Evolutionary conservation across 92 coral and sea anemone genomes (phyloP).

Genomic region (Epizoanthus ramosus): DNA sequence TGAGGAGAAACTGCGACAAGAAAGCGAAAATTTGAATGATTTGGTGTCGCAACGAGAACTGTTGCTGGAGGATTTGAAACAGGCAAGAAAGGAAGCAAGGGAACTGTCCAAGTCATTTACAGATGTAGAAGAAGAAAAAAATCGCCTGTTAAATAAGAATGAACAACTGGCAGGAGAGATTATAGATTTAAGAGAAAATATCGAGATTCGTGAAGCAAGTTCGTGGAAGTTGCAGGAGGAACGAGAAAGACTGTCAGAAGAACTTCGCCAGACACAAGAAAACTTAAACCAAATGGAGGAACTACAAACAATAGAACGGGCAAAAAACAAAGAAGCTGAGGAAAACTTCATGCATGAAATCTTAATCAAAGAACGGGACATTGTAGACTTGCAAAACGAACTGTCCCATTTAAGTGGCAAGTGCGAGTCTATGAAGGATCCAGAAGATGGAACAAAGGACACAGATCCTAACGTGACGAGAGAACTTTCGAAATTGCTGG

Average conservation of each 20-base stretch:
- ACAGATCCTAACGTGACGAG: conserved; percentile 44
- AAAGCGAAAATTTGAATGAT: conserved; percentile 24
- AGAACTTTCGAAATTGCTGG: conserved; percentile 48
- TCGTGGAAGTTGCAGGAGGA: conserved; percentile 43
- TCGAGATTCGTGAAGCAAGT: conserved; percentile 27
- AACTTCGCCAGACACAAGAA: conserved; percentile 40
- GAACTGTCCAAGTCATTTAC: conserved; percentile 29
- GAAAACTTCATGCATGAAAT: conserved; percentile 65
- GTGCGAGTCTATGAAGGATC: conserved; percentile 26
- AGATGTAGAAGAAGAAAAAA: conserved; percentile 29
- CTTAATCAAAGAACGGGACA: conserved; percentile 62
- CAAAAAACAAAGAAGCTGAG: conserved; percentile 48
- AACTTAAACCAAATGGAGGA: conserved; percentile 18
- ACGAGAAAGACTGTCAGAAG: conserved; percentile 42
- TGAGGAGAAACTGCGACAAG: conserved; percentile 28
- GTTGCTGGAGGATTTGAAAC: conserved; percentile 23
- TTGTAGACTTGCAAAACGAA: conserved; percentile 69
- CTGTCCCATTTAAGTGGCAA: conserved; percentile 48
- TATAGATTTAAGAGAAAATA: conserved; percentile 25
- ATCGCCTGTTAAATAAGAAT: conserved; percentile 24
- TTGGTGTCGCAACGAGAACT: conserved; percentile 8
- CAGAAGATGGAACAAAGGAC: conserved; percentile 17
- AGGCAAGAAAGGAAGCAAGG: conserved; percentile 19
- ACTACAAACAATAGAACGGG: conserved; percentile 29
- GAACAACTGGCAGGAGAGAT: conserved; percentile 54